A percentile compares a stretch with the other conserved stretches of the same genome.
Evolutionary conservation across 1,140 invertebrate genomes (phyloP).

Genomic region (Papilio polytes): DNA sequence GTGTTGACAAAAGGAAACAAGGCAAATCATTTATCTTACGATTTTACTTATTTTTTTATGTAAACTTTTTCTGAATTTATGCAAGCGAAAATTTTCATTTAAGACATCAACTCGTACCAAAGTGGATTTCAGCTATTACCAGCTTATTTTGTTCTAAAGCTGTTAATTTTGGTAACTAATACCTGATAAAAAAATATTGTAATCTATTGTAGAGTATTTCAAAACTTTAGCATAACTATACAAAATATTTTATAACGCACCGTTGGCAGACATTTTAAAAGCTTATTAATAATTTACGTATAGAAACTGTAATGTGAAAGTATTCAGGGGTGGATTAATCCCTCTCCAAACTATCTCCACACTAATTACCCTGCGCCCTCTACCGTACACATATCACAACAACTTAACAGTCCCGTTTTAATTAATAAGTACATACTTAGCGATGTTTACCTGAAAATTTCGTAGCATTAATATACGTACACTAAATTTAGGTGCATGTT

Average conservation of each 20-base stretch:
- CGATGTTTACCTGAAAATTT: conserved; percentile 44
- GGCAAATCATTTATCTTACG: too few species aligned
- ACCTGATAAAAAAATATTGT: too few species aligned
- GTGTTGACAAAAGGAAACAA: too few species aligned
- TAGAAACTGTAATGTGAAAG: conserved; percentile 35
- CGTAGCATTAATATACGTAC: conserved; percentile 36
- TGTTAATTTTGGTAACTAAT: too few species aligned
- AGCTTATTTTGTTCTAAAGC: too few species aligned
- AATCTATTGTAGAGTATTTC: too few species aligned
- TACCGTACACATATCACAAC: conserved; percentile 49
- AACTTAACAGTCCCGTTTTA: conserved; percentile 48
- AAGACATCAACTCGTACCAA: too few species aligned
- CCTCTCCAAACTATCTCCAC: conserved; percentile 43
- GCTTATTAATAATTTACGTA: conserved; percentile 30
- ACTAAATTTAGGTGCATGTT: conserved; percentile 18
- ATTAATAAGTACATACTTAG: conserved; percentile 50
- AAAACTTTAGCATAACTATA: background rate
- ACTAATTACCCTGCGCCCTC: conserved; percentile 44
- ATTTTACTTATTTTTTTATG: too few species aligned
- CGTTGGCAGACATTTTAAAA: conserved; percentile 13
- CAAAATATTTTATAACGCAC: background rate
- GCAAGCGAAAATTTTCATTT: too few species aligned
- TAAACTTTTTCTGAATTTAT: too few species aligned
- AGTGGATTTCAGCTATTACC: too few species aligned
- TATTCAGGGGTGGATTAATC: conserved; percentile 29